phyloP scores from a whole-genome alignment of 2,888 invertebrate genomes.

The Orchesellides sinensis region DNA sequence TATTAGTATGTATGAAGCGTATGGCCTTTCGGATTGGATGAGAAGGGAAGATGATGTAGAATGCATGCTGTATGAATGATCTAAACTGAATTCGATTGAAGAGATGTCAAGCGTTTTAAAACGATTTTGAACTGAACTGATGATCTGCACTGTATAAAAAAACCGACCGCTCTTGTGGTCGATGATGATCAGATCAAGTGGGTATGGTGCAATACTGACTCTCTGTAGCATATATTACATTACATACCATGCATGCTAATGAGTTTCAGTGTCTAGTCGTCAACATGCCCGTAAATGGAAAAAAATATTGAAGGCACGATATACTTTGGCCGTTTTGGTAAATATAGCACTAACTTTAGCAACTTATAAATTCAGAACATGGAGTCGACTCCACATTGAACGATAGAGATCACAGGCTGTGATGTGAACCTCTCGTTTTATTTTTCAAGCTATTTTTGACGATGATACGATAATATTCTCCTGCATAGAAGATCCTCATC shows the following conservation, averaged over 20 bases:
- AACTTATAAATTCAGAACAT: conserved; percentile 67
- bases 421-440: conserved; percentile 29
- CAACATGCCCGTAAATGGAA: conserved; percentile 45
- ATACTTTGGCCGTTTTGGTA: conserved; percentile 42
- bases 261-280: conserved; percentile 30
- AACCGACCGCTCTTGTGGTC: background rate
- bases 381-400: conserved; percentile 41
- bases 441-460: conserved; percentile 37
- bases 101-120: conserved; percentile 59
- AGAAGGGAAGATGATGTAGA: conserved; percentile 39
- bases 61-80: conserved; percentile 35
- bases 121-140: conserved; percentile 51
- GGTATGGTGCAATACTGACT: conserved; percentile 55
- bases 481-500: conserved; percentile 8
- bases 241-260: conserved; percentile 51
- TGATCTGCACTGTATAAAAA: conserved; percentile 31
- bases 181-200: no score
- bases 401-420: conserved; percentile 19
- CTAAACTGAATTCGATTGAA: conserved; percentile 60
- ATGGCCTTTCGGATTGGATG: conserved; percentile 46
- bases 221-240: conserved; percentile 49
- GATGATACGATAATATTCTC: conserved; percentile 42
- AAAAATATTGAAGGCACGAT: conserved; percentile 23
- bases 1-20: conserved; percentile 52
- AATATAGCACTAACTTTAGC: conserved; percentile 56